Evolutionary conservation across 2,888 invertebrate genomes (phyloP).

Genomic region (Lasioglossum malachurum): DNA sequence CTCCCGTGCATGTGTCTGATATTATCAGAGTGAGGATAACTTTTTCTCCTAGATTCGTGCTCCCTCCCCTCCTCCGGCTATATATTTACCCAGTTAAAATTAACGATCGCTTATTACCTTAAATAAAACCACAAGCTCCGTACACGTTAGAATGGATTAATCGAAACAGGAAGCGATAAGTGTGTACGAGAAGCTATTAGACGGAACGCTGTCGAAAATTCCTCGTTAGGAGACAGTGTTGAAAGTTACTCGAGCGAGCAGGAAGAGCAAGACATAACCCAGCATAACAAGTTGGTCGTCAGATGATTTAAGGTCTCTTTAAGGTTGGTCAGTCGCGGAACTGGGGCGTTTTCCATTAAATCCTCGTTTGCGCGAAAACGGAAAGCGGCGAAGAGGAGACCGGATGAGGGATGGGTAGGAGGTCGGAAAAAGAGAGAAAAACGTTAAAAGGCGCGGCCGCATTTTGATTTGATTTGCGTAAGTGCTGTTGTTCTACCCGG

Average conservation of each 20-base stretch:
- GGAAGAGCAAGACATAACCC: constrained; percentile 15
- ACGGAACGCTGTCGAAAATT: background rate
- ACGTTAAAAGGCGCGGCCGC: constrained; percentile 46
- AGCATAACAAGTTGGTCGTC: constrained; percentile 55
- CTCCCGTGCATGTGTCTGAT: too few relatives aligned
- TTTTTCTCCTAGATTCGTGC: too few relatives aligned
- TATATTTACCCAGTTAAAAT: too few relatives aligned
- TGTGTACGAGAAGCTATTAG: background rate
- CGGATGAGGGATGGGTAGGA: constrained; percentile 5
- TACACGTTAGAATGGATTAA: background rate
- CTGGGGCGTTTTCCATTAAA: constrained; percentile 70
- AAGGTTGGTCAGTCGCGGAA: constrained; percentile 63
- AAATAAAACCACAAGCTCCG: background rate
- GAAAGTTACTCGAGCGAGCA: constrained; percentile 26
- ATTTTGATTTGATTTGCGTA: constrained; percentile 76
- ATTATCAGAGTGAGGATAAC: too few relatives aligned
- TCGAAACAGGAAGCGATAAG: background rate
- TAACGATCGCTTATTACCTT: too few relatives aligned
- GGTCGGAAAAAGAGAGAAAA: constrained; percentile 27
- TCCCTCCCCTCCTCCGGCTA: too few relatives aligned
- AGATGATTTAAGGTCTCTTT: constrained; percentile 70
- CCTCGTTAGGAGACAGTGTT: constrained; percentile 14
- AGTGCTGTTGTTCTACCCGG: constrained; percentile 68
- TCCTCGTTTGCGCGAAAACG: constrained; percentile 65
- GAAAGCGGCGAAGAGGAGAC: constrained; percentile 29